These are phyloP conservation scores for Grallaria varia DNA, from an alignment of 2,113 vertebrate species.

Conservation along the genomic window DNA sequence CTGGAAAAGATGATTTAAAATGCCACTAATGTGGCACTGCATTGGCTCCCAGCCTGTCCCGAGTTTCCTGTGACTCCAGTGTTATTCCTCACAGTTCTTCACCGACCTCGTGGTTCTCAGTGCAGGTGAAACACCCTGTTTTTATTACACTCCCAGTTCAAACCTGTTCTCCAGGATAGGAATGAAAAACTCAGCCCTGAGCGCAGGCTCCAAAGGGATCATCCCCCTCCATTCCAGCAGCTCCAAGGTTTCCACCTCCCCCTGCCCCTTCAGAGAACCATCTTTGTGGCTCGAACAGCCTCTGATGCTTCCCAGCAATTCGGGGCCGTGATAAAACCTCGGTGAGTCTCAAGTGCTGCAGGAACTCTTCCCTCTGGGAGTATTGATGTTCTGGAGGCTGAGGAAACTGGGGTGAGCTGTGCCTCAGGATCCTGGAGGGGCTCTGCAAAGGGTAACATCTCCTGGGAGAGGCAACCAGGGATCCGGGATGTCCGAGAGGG, in stretches of 20 bases:
- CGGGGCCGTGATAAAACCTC: not conserved
- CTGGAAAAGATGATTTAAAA: not conserved
- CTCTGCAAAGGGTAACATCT: not conserved
- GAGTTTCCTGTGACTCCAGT: not conserved
- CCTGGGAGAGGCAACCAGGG: not conserved
- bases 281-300: not conserved
- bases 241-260: not conserved
- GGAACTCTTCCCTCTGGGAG: not conserved
- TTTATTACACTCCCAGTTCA: not conserved
- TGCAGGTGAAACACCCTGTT: not conserved
- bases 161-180: not conserved
- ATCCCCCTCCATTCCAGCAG: not conserved
- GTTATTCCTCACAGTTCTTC: not conserved
- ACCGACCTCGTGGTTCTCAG: accelerated
- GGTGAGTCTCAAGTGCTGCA: not conserved
- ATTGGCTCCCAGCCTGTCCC: not conserved
- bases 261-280: not conserved
- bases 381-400: not conserved
- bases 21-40: not conserved
- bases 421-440: not conserved
- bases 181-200: not conserved
- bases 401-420: not conserved
- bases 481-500: not conserved
- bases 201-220: not conserved
- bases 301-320: not conserved